Base-by-base conservation (phyloP, 2,888 invertebrate genomes). In the Platycnemis pennipes region DNA sequence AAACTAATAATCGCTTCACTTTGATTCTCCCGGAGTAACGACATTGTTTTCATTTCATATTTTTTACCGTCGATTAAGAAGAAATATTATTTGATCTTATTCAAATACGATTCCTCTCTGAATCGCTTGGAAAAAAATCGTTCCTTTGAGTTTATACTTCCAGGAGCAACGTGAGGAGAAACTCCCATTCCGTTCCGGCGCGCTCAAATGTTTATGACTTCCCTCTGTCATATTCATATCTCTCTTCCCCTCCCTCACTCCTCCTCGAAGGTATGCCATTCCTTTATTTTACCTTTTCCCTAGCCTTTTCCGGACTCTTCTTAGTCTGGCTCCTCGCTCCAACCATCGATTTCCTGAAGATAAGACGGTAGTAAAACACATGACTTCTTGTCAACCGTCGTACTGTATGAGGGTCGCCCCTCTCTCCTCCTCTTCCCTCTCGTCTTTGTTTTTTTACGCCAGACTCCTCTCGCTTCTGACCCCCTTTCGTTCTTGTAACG, bases 161-260 rank as follows among this genome's bases (percentile, higher is more conserved):
- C 5, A 7, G 19, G 63, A 26, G 37, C 7, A 49, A 49, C 49
- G 49, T 49, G 11, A 16, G 49, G 19, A 49, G n/a, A 8, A 37
- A 77, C 53, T 53, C 63, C 63, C 91, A 26, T 91, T 63, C 91
- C 91, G 63, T 63, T n/a, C n/a, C 44, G 8, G 2, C 13, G 7
- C 37, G 13, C 91, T 37, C 31, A 42, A 16, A 53, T 91, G 69
- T 91, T 91, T 91, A 91, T 69, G 22, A 91, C 69, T 63, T 91
- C 91, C 45, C 63, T 69, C 91, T 69, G 91, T 91, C 91, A 91
- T 91, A 63, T 91, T 91, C 91, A 91, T 91, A 91, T 91, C 91
- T 91, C 22, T 63, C n/a, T 53, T 37, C 8, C 22, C 11, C 49
- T n/a, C 2, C 46, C 88, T 0, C n/a, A 4, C 22, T 44, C 42